phyloP scores from a whole-genome alignment of 2,888 invertebrate genomes.

The Heterodera filipjevi region DNA sequence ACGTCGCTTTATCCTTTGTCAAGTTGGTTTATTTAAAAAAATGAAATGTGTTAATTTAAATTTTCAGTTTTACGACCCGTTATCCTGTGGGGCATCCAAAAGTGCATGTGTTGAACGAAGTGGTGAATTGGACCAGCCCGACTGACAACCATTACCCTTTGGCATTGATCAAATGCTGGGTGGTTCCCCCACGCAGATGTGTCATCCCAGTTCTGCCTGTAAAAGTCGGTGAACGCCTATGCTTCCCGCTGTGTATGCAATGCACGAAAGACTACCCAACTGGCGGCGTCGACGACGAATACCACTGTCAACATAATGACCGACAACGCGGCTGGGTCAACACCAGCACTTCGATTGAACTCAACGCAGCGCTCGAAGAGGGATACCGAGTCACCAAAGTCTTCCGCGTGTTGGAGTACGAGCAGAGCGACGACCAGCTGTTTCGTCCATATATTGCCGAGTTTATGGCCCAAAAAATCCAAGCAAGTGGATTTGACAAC shows the following conservation, averaged over 20 bases:
- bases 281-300: neutral
- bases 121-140: neutral
- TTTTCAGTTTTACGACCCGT: conserved; percentile 3
- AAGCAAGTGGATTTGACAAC: conserved; percentile 20
- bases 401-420: conserved; percentile 25
- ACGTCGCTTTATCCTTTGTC: too few species aligned
- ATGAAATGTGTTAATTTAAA: neutral
- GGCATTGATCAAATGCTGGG: conserved; percentile 20
- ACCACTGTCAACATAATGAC: neutral
- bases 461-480: conserved; percentile 12
- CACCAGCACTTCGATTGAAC: conserved; percentile 15
- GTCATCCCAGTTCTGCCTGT: conserved; percentile 23
- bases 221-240: neutral
- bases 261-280: neutral
- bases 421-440: neutral
- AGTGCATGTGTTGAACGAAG: neutral
- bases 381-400: conserved; percentile 20
- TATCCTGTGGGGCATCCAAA: conserved; percentile 27
- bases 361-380: conserved; percentile 15
- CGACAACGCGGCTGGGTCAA: conserved; percentile 8
- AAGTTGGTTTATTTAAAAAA: too few species aligned
- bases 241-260: neutral
- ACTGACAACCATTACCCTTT: neutral
- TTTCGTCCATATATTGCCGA: conserved; percentile 22
- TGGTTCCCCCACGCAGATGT: conserved; percentile 6